Evolutionary conservation across 2,888 invertebrate genomes (phyloP), one percentile per base, ranked within the genome.

Genomic region (Trichopoda pennipes): DNA sequence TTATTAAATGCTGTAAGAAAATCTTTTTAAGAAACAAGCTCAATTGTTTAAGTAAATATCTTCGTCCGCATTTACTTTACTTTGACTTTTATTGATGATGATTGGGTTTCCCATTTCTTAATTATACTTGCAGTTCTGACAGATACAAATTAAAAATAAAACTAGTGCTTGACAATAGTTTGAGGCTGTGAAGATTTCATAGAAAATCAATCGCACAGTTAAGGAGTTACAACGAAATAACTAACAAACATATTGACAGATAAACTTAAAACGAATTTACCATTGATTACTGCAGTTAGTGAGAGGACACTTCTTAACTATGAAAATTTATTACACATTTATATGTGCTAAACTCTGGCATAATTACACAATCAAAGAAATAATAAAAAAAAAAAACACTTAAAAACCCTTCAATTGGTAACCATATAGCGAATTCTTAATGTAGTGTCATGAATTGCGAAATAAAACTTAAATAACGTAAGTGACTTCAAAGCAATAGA

Each of bases 321-420:
- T 19, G 44, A 51, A 70, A 77, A 49, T 49, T 21, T 49, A 58
- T 60, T 75, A 53, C 28, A 58, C 68, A 44, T 61, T 58, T 21
- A 49, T 58, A 58, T 58, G 53, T 55, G 44, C 35, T 75, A 32
- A 42, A 53, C 49, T 58, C 58, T 60, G 38, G 44, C 72, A 66
- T 7, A 17, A 58, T 66, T 63, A 53, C 14, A 38, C 17, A 75
- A 55, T 35, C 28, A 61, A 38, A 19, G 10, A 60, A 32, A 76
- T 7, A 35, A 16, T 1, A 47, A 23, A 49, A 76, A 10, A 35
- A 16, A 3, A 47, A 23, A 56, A 19, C 44, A 14, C 49, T 47
- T 58, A 12, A 78, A 61, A 75, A 73, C 81, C 81, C 81, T 82
- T 77, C 70, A 75, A 80, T 81, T 77, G 78, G 77, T 79, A 83